Percentiles rank a stretch among this genome's conserved stretches.
Evolutionary conservation across 2,113 vertebrate genomes (phyloP).

Genomic region (Excalfactoria chinensis): DNA sequence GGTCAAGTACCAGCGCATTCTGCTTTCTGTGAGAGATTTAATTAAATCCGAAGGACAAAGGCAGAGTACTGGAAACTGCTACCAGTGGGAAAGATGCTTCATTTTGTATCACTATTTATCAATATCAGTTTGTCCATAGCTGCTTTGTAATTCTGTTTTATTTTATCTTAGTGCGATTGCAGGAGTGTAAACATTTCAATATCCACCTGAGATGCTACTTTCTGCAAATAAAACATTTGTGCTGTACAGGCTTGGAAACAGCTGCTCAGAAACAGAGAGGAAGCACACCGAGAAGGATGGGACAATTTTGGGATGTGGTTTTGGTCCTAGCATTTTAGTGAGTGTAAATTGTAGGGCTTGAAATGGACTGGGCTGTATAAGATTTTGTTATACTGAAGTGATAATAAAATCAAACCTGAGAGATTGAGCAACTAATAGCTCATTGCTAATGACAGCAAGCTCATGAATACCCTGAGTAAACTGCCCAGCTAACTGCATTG

Average conservation of each 20-base stretch:
- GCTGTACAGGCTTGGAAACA: not conserved
- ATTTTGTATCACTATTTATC: conserved; percentile 7
- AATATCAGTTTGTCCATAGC: not conserved
- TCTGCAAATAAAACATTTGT: not conserved
- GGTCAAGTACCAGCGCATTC: conserved; percentile 67
- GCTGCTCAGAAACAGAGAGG: not conserved
- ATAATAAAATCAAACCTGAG: not conserved
- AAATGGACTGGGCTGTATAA: not conserved
- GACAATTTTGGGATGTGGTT: not conserved
- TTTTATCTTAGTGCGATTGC: not conserved
- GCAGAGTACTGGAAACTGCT: conserved; percentile 50
- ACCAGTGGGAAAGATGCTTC: conserved; percentile 10
- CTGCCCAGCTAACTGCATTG: not conserved
- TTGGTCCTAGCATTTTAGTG: not conserved
- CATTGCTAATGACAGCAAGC: not conserved
- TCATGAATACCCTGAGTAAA: not conserved
- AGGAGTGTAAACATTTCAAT: not conserved
- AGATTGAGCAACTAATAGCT: not conserved
- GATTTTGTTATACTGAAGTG: not conserved
- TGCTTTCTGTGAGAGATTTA: conserved; percentile 63
- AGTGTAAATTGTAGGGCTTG: not conserved
- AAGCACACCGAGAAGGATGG: not conserved
- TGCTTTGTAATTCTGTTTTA: conserved; percentile 5
- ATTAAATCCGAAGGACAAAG: conserved; percentile 71
- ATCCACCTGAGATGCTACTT: not conserved